Base-by-base conservation (phyloP, 2,113 vertebrate genomes). In the Choloepus hoffmanni region DNA sequence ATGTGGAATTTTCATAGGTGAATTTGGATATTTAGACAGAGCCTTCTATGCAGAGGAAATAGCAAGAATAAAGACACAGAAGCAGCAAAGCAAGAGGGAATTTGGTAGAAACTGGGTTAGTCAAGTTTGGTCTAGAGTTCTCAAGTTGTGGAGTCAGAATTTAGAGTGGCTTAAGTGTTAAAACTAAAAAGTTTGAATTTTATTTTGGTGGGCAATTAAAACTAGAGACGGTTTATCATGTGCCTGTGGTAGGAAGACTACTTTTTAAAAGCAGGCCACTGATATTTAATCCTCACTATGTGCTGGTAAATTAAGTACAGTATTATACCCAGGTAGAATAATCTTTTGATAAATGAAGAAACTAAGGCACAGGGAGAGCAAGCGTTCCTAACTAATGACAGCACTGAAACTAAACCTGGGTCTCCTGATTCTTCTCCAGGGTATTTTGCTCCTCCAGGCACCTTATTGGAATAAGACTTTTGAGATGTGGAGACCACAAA, bases 111-210 rank as follows among this genome's bases (percentile, higher is more conserved):
- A 68, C 45, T 40, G 40, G 10, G 21, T 65, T 87, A 70, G 78
- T 84, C 12, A 58, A 48, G n/a, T 23, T 87, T 43, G 45, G 36
- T 73, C 33, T 33, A 19, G 58, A 18, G 15, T 53, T 55, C 43
- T 85, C 76, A 65, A 58, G 43, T 92, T 73, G 65, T n/a, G 85
- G 60, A 76, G 48, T 62, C 40, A 89, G 67, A 85, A 81, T 82
- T 76, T 60, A 85, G 70, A 85, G 36, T 24, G 30, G 13, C 26
- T 70, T 76, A 48, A 33, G 6, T 92, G 28, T 84, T 87, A 84
- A 90, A 63, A 58, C 63, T 67, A 63, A 94, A 86, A 76, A n/a
- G 76, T 45, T 85, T 62, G 48, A 45, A 53, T 86, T 88, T 94
- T 76, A 74, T 88, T 62, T 85, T 89, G 67, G 8, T 50, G 33